Conservation (phyloP, 2,797 vertebrate genomes). For the Pseudomugil gertrudae region DNA sequence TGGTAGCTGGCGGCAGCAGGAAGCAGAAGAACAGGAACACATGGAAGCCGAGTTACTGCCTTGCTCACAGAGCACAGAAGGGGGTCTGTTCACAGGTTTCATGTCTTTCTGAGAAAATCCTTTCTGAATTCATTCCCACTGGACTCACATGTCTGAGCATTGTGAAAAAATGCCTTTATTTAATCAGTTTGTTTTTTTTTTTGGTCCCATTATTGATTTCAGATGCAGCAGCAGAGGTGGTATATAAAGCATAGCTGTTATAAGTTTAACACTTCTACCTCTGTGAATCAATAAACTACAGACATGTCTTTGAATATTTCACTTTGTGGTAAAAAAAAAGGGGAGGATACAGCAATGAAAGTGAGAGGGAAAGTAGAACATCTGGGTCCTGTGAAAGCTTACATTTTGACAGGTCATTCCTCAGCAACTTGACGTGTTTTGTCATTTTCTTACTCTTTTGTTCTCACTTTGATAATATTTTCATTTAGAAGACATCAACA, state of each 20-base stretch:
- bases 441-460: conserved; percentile 8
- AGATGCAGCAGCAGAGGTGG: background rate
- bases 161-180: conserved; percentile 28
- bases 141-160: conserved; percentile 10
- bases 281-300: background rate
- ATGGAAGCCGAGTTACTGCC: conserved; percentile 23
- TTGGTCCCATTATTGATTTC: conserved; percentile 8
- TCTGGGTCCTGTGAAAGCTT: conserved; percentile 19
- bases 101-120: conserved; percentile 17
- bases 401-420: conserved; percentile 25
- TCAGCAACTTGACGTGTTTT: conserved; percentile 25
- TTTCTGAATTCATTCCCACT: conserved; percentile 30
- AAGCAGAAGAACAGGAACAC: conserved; percentile 17
- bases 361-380: background rate
- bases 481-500: conserved; percentile 29
- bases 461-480: conserved; percentile 16
- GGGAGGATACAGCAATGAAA: background rate
- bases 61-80: conserved; percentile 32
- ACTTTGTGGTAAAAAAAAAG: background rate
- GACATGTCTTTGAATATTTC: background rate
- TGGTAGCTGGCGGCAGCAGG: conserved; percentile 27
- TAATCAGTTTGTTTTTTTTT: conserved; percentile 13
- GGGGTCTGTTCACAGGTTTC: conserved; percentile 33
- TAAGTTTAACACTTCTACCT: background rate
- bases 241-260: background rate